Evolutionary conservation across 2,113 vertebrate genomes (phyloP).

Genomic region (Stercorarius parasiticus): DNA sequence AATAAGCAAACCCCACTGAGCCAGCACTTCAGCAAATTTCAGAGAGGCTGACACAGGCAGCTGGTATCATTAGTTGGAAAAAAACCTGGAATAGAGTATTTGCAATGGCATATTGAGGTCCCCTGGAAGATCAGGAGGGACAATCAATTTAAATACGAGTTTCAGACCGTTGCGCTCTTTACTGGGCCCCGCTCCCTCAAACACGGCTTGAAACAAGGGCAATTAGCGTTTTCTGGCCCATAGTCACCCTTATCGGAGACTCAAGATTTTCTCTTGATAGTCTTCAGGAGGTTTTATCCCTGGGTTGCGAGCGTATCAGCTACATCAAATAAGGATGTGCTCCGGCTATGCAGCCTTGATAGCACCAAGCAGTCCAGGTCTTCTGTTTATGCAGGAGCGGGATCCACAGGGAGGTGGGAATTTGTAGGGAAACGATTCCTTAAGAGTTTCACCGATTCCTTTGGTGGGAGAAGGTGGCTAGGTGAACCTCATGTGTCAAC

Average conservation of each 20-base stretch:
- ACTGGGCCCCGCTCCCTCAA: not conserved
- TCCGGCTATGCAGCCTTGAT: not conserved
- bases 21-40: not conserved
- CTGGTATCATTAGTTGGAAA: not conserved
- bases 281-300: not conserved
- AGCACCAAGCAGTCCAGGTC: not conserved
- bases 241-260: not conserved
- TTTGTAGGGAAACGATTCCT: not conserved
- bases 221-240: not conserved
- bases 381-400: not conserved
- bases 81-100: not conserved
- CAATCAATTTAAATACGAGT: not conserved
- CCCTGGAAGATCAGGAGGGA: not conserved
- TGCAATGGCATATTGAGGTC: not conserved
- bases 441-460: not conserved
- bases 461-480: not conserved
- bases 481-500: not conserved
- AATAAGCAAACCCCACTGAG: not conserved
- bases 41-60: not conserved
- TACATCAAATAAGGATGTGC: not conserved
- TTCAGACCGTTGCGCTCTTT: not conserved
- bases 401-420: not conserved
- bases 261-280: not conserved
- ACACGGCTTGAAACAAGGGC: not conserved
- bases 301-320: not conserved